Evolutionary conservation across 1,140 invertebrate species (phyloP).

Genomic region (Drosophila ironensis): DNA sequence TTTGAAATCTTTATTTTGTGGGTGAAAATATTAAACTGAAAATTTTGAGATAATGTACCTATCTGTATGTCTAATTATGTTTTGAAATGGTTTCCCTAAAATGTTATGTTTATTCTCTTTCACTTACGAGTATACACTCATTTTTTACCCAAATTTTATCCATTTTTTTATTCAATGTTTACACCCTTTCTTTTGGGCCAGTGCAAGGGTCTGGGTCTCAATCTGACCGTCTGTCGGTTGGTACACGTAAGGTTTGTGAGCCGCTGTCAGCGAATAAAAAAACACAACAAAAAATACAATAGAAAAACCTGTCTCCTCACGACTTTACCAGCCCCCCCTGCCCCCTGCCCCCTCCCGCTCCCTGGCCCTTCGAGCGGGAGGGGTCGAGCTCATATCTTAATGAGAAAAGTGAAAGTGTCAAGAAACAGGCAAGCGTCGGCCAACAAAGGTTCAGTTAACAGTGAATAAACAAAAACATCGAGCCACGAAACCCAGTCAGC

Average conservation of each 20-base stretch:
- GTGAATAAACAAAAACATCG: conserved; percentile 70
- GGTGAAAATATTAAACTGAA: too few species aligned
- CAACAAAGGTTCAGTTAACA: conserved; percentile 46
- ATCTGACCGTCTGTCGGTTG: conserved; percentile 19
- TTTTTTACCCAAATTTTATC: too few species aligned
- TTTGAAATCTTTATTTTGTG: too few species aligned
- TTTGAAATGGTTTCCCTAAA: too few species aligned
- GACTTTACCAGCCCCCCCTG: too few species aligned
- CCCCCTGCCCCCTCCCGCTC: too few species aligned
- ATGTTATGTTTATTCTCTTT: too few species aligned
- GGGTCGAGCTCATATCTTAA: conserved; percentile 63
- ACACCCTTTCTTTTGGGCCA: not conserved
- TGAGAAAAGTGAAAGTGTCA: conserved; percentile 77
- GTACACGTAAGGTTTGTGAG: conserved; percentile 31
- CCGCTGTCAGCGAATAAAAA: conserved; percentile 27
- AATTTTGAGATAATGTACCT: too few species aligned
- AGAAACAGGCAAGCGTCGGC: conserved; percentile 51
- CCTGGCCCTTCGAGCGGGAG: not conserved
- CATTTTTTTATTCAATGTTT: too few species aligned
- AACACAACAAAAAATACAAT: not conserved
- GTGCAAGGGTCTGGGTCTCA: conserved; percentile 20
- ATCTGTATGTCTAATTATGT: too few species aligned
- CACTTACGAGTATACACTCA: too few species aligned
- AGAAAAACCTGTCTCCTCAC: conserved; percentile 42
- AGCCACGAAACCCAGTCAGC: conserved; percentile 35